A percentile compares a stretch with the other conserved stretches of the same genome.
Evolutionary conservation across 2,113 vertebrate species (phyloP).

Genomic region (Mandrillus leucophaeus): DNA sequence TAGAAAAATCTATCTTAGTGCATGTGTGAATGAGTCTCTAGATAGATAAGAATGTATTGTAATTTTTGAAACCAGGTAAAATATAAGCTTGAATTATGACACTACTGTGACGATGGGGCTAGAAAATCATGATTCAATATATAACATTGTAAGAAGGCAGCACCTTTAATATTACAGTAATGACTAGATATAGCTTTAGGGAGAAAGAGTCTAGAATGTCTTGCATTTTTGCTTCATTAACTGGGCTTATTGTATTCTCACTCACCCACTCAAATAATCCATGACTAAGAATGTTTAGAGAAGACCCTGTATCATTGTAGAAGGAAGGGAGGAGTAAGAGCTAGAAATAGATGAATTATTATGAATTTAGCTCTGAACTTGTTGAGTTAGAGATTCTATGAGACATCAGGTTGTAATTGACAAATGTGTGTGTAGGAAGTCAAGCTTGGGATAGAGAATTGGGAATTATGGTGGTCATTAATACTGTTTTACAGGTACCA

Average conservation of each 20-base stretch:
- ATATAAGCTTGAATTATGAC: neutral
- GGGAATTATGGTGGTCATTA: fast-evolving
- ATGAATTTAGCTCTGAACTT: neutral
- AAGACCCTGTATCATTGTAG: neutral
- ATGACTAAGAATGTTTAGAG: neutral
- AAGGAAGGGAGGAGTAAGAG: neutral
- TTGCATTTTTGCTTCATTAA: neutral
- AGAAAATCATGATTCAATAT: neutral
- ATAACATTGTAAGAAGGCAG: neutral
- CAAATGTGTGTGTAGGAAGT: neutral
- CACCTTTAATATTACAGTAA: neutral
- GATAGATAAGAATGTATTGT: neutral
- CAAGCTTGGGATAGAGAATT: neutral
- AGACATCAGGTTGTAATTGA: neutral
- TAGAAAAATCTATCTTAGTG: neutral
- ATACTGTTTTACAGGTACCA: neutral
- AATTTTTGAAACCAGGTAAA: neutral
- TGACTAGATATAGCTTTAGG: neutral
- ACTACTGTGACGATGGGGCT: neutral
- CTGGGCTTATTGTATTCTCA: neutral
- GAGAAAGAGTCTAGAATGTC: neutral
- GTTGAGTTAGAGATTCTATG: neutral
- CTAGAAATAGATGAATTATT: neutral
- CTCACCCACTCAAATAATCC: neutral
- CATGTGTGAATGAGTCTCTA: neutral